Base-by-base conservation (phyloP, 2,888 invertebrate species). In the Pristionchus arcanus region DNA sequence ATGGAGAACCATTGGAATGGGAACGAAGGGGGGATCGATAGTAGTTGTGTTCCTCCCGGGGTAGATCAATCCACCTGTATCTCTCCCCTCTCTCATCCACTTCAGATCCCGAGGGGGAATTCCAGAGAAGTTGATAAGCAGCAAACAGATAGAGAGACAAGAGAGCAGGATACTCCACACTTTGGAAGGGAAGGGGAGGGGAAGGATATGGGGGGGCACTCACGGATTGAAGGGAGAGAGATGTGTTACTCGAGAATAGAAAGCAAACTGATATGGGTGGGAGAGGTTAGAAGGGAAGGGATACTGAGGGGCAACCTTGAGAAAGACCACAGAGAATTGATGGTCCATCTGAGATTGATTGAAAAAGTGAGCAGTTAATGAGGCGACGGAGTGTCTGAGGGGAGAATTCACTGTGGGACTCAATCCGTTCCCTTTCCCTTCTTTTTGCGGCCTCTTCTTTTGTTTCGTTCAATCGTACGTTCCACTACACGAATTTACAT, bases 261-360 rank as follows among this genome's bases (percentile, higher is more conserved):
- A 34, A 85, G 87, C 63, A 59, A 85, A 85, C 85, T 63, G 59
- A 85, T 63, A 85, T 63, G 87, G 49, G 87, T 68, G 66, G 68
- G 68, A 87, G 49, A 87, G 55, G 87, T 68, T 37, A 37, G 71
- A 34, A 25, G 11, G 86, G 21, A 25, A 85, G 37, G 86, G 28
- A 66, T 34, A 86, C 25, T 21, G 86, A 28, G 66, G 37, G 86
- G 42, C 59, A 59, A 59, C 84, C 84, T 49, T 49, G 59, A 85
- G 28, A 25, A 59, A 25, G 49, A 25, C 21, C 2, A 49, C 15
- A 59, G 84, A 49, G 25, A 19, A 59, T 31, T 55, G 15, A 59
- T 55, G 9, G 21, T 42, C 25, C 34, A 59, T n/a, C 84, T 85
- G 25, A 59, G 84, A 85, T 34, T 34, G 84, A 59, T 21, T 53